Evolutionary conservation across 2,888 invertebrate species (phyloP).

Genomic region (Tanypteryx hageni): DNA sequence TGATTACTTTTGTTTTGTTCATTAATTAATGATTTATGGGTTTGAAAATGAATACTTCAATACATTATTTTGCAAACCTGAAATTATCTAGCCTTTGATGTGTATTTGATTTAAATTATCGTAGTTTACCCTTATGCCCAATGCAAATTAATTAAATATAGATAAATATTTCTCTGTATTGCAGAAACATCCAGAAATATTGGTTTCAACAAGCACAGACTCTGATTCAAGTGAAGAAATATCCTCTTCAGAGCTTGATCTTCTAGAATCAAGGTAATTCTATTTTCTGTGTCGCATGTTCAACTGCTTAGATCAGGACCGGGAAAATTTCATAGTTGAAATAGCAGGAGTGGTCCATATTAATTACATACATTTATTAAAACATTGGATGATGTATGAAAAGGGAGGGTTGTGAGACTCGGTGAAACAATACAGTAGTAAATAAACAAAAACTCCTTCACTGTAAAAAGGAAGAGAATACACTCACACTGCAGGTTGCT

Average conservation of each 20-base stretch:
- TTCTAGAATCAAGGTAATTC: conserved; percentile 1
- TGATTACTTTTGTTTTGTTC: background rate
- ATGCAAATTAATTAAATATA: background rate
- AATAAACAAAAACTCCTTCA: no score
- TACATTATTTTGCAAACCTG: background rate
- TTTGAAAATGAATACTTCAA: background rate
- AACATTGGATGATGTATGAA: no score
- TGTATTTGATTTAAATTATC: background rate
- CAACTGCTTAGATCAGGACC: no score
- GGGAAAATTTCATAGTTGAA: no score
- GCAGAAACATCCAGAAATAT: conserved; percentile 10
- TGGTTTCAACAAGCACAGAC: conserved; percentile 1
- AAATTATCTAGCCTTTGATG: background rate
- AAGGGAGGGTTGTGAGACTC: no score
- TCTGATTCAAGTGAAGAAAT: conserved; percentile 20
- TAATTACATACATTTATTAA: no score
- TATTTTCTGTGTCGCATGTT: no score
- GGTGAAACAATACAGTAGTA: no score
- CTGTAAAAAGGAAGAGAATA: no score
- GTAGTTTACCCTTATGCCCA: background rate
- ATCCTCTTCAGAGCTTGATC: conserved; percentile 37
- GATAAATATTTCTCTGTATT: background rate
- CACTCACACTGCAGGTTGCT: no score
- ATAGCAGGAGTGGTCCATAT: no score
- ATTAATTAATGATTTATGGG: background rate